Conservation (phyloP, 2,113 vertebrate genomes). For the Pteruthius melanotis region DNA sequence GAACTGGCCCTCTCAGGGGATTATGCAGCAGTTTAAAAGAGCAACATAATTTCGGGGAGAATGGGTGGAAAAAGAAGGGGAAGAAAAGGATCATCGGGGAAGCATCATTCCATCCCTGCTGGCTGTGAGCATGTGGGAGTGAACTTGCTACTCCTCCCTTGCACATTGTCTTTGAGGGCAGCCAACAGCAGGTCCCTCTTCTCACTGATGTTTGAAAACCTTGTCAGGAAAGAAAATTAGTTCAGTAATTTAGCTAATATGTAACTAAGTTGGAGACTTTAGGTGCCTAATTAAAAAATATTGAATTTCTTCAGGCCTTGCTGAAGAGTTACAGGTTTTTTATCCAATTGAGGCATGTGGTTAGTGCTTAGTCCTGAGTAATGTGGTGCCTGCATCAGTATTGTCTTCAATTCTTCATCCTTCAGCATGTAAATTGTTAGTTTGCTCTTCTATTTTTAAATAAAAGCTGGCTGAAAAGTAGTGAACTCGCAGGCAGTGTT, state of each 20-base stretch:
- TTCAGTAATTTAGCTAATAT: background rate
- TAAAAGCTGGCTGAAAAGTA: background rate
- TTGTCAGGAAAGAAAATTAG: background rate
- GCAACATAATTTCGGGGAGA: background rate
- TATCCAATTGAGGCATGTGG: background rate
- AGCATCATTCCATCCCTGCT: fast-evolving
- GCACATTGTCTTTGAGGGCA: fast-evolving
- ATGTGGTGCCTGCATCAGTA: background rate
- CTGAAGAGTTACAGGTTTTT: background rate
- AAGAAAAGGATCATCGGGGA: background rate
- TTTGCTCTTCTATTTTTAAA: background rate
- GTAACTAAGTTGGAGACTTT: background rate
- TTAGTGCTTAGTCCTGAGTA: background rate
- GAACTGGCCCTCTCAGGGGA: background rate
- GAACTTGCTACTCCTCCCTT: background rate
- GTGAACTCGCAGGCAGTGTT: background rate
- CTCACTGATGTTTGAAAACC: background rate
- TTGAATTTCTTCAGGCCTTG: background rate
- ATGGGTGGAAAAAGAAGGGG: background rate
- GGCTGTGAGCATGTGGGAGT: fast-evolving
- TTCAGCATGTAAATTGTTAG: background rate
- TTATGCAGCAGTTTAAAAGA: background rate
- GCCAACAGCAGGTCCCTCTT: background rate
- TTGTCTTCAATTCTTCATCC: background rate
- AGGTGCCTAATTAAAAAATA: background rate